Percentiles rank a stretch among this genome's conserved stretches.
These are phyloP conservation scores for Akabosia matsudoensis DNA, from an alignment of 1,140 invertebrate species.

Conservation along the genomic window DNA sequence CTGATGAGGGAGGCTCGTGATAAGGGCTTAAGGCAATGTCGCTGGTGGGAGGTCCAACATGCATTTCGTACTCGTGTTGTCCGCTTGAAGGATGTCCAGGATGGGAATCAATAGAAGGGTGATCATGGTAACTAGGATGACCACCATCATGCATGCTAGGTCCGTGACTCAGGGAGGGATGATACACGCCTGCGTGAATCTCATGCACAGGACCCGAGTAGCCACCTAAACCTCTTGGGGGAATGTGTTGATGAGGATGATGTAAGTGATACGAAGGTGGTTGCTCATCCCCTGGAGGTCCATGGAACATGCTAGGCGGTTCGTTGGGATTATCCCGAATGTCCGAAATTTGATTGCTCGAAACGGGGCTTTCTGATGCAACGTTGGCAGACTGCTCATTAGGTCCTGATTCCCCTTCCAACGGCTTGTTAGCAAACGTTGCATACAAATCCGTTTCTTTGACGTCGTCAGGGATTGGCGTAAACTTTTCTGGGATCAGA, in stretches of 20 bases:
- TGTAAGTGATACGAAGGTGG: neutral
- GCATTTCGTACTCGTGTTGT: too few species aligned
- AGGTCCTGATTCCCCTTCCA: neutral
- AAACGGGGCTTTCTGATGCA: neutral
- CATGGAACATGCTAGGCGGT: too few species aligned
- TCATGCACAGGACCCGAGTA: neutral
- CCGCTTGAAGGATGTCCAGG: neutral
- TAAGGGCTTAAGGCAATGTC: too few species aligned
- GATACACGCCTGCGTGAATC: neutral
- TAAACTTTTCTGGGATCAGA: constrained; percentile 2
- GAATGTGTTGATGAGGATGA: neutral
- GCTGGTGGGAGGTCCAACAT: too few species aligned
- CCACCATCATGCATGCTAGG: neutral
- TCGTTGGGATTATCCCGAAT: too few species aligned
- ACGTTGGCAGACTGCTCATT: neutral
- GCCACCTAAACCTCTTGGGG: neutral
- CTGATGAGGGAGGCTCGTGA: too few species aligned
- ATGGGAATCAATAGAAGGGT: neutral
- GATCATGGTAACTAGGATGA: neutral
- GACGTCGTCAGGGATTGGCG: neutral
- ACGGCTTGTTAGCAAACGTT: neutral
- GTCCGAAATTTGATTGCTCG: too few species aligned
- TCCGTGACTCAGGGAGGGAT: neutral
- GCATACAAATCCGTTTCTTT: neutral
- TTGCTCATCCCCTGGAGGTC: too few species aligned